Evolutionary conservation across 2,113 vertebrate genomes (phyloP).

Genomic region (Todiramphus saurophagus): DNA sequence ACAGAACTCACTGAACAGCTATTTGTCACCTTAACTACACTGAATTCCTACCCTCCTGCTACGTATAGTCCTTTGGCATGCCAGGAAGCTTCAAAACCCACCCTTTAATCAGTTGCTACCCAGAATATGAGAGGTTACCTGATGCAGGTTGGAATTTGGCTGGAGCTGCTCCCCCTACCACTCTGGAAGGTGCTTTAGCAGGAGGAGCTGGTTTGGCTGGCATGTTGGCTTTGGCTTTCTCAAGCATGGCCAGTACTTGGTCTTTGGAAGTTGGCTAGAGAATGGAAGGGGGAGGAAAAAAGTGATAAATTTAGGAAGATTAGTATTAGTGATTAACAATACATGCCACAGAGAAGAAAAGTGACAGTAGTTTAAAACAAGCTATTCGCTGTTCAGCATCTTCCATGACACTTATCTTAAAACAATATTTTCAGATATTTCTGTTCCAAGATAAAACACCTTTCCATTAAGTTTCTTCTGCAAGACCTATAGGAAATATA

Average conservation of each 20-base stretch:
- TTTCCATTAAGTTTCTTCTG: neutral
- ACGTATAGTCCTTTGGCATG: neutral
- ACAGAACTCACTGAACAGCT: neutral
- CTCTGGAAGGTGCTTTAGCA: constrained; percentile 76
- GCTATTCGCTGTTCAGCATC: neutral
- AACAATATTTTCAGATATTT: neutral
- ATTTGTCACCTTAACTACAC: neutral
- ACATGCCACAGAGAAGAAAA: neutral
- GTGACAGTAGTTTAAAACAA: neutral
- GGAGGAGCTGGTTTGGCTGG: constrained; percentile 88
- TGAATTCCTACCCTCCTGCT: neutral
- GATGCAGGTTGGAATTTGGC: constrained; percentile 77
- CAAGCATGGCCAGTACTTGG: constrained; percentile 90
- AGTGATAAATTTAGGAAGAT: neutral
- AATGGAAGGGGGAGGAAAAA: neutral
- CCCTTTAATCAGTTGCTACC: neutral
- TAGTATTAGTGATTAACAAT: neutral
- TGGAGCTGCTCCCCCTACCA: constrained; percentile 65
- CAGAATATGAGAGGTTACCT: constrained; percentile 69
- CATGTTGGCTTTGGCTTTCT: constrained; percentile 93
- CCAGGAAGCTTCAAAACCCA: neutral
- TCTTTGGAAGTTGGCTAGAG: constrained; percentile 93
- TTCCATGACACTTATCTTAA: neutral
- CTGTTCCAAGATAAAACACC: neutral
- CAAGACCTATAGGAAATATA: neutral